Percentiles rank a stretch among this genome's conserved stretches.
These are phyloP conservation scores for Petrophora chlorosata DNA, from an alignment of 2,888 invertebrate species.

Conservation along the genomic window DNA sequence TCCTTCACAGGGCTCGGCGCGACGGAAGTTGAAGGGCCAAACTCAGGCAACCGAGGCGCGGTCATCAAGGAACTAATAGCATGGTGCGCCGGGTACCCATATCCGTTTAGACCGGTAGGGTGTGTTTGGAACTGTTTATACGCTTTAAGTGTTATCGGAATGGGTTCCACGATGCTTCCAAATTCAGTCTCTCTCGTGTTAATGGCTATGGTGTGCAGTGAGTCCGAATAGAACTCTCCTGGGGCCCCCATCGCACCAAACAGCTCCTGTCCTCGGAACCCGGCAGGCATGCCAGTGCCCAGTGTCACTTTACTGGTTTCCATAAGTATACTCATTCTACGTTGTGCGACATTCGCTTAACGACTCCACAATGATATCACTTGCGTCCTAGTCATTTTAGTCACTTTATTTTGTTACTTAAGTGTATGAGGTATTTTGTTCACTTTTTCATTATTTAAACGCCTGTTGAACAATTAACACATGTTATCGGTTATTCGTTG, in stretches of 20 bases:
- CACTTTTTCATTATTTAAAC: conserved; percentile 34
- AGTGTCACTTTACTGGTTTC: conserved; percentile 75
- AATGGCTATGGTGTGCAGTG: conserved; percentile 70
- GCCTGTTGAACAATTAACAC: conserved; percentile 24
- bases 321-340: conserved; percentile 82
- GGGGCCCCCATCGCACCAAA: conserved; percentile 71
- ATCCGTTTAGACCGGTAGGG: conserved; percentile 47
- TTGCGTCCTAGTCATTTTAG: conserved; percentile 54
- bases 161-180: conserved; percentile 70
- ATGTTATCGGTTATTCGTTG: conserved; percentile 31
- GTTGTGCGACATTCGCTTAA: conserved; percentile 57
- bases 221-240: conserved; percentile 63
- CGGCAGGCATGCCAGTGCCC: conserved; percentile 57
- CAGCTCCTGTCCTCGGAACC: conserved; percentile 55
- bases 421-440: conserved; percentile 26
- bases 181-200: conserved; percentile 75
- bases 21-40: conserved; percentile 54
- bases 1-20: conserved; percentile 53
- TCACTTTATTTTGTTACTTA: not conserved
- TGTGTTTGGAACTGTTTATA: conserved; percentile 62
- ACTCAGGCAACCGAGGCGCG: conserved; percentile 49
- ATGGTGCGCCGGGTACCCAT: conserved; percentile 57
- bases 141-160: conserved; percentile 68
- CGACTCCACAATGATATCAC: conserved; percentile 56
- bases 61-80: conserved; percentile 51